Evolutionary conservation across 1,140 invertebrate species (phyloP), one percentile per base, ranked within the genome.

Genomic region (Psix sp.): DNA sequence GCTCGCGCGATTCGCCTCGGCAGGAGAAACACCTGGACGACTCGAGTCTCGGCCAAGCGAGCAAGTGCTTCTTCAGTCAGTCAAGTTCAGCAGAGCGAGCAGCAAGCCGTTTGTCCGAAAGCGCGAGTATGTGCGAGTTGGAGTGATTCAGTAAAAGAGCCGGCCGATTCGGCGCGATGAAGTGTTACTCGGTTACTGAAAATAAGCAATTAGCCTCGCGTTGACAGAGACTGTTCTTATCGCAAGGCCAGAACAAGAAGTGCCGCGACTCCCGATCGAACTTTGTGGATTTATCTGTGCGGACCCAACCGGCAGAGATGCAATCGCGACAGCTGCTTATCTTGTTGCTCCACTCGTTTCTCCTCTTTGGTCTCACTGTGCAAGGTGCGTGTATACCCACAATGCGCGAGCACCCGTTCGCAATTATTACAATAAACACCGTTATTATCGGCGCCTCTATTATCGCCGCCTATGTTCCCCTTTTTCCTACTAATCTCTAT

Each of bases 21-120:
- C 56, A 60, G 66, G 60, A 67, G 62, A 65, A 77, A 83, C 82
- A 83, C 80, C 80, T 84, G 82, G 81, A 80, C n/a, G n/a, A n/a
- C n/a, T n/a, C n/a, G n/a, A n/a, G n/a, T n/a, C 76, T 80, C 81
- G 77, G 74, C 77, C 33, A 18, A 65, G 39, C 52, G 56, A 57
- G 77, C 73, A 76, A 78, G 77, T 77, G 74, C 72, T 68, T 81
- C 39, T 57, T 68, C 45, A 59, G 65, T 68, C 80, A 82, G 81
- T 83, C 78, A 70, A 70, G 65, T 78, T 80, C 71, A 77, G 67
- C 67, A 54, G 54, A 45, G 15, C 39, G 40, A 57, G 39, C 31
- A 42, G 24, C 39, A 35, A 35, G n/a, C 13, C 33, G 33, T 11
- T 13, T 4, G 5, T 14, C n/a, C 33, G 33, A 13, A 13, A 2